Percentiles rank a stretch among this genome's conserved stretches.
Conservation (phyloP, 1,140 invertebrate species). For the Monomorium pharaonis region DNA sequence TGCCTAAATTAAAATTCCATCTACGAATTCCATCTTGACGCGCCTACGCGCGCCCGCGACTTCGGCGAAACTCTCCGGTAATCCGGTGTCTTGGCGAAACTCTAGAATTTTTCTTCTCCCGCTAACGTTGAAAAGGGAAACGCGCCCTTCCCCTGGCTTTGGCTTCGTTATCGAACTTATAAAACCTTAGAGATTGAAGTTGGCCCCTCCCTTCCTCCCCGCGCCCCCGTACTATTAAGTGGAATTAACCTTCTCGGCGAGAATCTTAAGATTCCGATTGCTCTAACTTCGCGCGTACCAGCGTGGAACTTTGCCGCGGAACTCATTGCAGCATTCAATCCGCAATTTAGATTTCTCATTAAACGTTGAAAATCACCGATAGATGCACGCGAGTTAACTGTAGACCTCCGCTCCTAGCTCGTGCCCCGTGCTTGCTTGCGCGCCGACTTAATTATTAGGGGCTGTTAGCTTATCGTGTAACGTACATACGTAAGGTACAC, state of each 20-base stretch:
- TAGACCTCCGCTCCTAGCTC: conserved; percentile 3
- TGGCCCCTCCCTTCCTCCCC: neutral
- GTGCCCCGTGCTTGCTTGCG: neutral
- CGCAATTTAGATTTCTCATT: conserved; percentile 61
- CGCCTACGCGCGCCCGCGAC: neutral
- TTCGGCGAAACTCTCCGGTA: neutral
- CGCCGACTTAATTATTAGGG: conserved; percentile 55
- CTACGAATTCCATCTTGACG: conserved; percentile 4
- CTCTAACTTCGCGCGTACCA: conserved; percentile 40
- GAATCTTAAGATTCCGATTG: conserved; percentile 60
- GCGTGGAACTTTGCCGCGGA: conserved; percentile 34
- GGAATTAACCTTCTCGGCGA: conserved; percentile 54
- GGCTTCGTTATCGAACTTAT: conserved; percentile 57
- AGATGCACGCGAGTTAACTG: conserved; percentile 54
- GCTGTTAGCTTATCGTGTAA: conserved; percentile 56
- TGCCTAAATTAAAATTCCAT: conserved; percentile 33
- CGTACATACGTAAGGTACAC: conserved; percentile 44
- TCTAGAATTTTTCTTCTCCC: conserved; percentile 12
- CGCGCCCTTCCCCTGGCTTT: neutral
- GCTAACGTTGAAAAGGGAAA: neutral
- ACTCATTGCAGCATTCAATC: conserved; percentile 54
- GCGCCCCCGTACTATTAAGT: conserved; percentile 39
- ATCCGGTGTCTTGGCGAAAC: neutral
- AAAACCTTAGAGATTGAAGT: conserved; percentile 52
- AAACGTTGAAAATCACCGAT: conserved; percentile 55